Conservation (phyloP, 2,888 invertebrate species). For the Allophyes oxyacanthae region DNA sequence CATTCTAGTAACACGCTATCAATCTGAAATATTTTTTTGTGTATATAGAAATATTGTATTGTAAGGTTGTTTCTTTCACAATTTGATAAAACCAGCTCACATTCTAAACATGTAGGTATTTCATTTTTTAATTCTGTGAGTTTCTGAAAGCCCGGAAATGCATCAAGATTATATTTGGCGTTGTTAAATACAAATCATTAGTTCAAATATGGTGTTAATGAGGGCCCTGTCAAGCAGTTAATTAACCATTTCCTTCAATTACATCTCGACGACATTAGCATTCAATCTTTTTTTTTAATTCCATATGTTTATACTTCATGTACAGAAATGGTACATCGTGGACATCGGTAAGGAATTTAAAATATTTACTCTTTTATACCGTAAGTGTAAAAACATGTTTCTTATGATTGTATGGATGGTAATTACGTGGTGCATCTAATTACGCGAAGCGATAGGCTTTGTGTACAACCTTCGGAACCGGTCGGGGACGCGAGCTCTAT, state of each 20-base stretch:
- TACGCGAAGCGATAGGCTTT: slow-evolving; percentile 20
- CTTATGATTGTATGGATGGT: slow-evolving; percentile 16
- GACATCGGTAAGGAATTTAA: slow-evolving; percentile 4
- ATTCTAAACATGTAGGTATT: too few species aligned
- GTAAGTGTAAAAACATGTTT: slow-evolving; percentile 32
- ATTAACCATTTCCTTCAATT: slow-evolving; percentile 26
- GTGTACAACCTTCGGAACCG: slow-evolving; percentile 29
- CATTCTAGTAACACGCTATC: too few species aligned
- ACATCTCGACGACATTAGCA: slow-evolving; percentile 12
- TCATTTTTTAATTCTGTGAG: slow-evolving; percentile 4
- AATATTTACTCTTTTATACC: slow-evolving; percentile 9
- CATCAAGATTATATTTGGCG: neutral
- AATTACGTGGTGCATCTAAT: slow-evolving; percentile 32
- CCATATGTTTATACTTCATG: too few species aligned
- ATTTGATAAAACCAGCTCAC: too few species aligned
- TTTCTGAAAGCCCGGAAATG: slow-evolving; percentile 6
- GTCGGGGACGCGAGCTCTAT: slow-evolving; percentile 14
- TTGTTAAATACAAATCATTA: slow-evolving; percentile 13
- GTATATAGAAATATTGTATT: too few species aligned
- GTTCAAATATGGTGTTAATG: slow-evolving; percentile 22
- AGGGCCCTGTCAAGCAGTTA: slow-evolving; percentile 9
- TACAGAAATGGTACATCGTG: too few species aligned
- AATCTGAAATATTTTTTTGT: too few species aligned
- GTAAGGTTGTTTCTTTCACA: too few species aligned
- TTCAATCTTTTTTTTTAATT: slow-evolving; percentile 5